Evolutionary conservation across 2,797 vertebrate species (phyloP), one percentile per base, ranked within the genome.

Genomic region (Rhabdomys pumilio): DNA sequence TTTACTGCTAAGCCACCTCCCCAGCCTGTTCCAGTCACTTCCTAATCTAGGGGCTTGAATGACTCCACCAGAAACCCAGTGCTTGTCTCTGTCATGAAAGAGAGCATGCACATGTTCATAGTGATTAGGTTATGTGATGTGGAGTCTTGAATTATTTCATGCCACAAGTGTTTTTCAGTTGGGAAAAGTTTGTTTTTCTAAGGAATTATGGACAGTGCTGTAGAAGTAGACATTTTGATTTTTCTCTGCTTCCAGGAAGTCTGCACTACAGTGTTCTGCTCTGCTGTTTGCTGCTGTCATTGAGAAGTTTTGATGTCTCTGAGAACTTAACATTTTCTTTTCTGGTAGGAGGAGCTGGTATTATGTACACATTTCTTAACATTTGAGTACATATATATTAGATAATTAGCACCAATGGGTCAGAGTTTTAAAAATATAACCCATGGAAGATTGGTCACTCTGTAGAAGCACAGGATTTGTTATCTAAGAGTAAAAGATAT

Each of bases 91-190:
- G 44, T 95, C 85, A 61, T 77, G 73, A 85, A 92, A 53, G 59
- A 84, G 20, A 82, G 26, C 85, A 88, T 19, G 65, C 65, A 63
- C 7, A 34, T 91, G 31, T 96, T 97, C 26, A 75, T 83, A 97
- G 73, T 77, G 90, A 77, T 73, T 81, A 73, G 50, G 65, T 93
- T 96, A 79, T 89, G 90, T 88, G 59, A 76, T 90, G 12, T 85
- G 89, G 77, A 91, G 34, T 91, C 55, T 93, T 82, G 47, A 92
- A 76, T 96, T 90, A 31, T 61, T 89, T 96, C 88, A 84, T 94
- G 72, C 29, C 81, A 94, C 19, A 76, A 61, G 4, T 90, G 47
- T 87, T 97, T 91, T 80, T 38, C 34, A 88, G 57, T 81, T 91
- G 76, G 89, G 17, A 87, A 69, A 47, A 95, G 89, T 92, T 8